These are phyloP conservation scores for Halocynthia roretzi DNA, from an alignment of 23 tunicate species.

Conservation along the genomic window DNA sequence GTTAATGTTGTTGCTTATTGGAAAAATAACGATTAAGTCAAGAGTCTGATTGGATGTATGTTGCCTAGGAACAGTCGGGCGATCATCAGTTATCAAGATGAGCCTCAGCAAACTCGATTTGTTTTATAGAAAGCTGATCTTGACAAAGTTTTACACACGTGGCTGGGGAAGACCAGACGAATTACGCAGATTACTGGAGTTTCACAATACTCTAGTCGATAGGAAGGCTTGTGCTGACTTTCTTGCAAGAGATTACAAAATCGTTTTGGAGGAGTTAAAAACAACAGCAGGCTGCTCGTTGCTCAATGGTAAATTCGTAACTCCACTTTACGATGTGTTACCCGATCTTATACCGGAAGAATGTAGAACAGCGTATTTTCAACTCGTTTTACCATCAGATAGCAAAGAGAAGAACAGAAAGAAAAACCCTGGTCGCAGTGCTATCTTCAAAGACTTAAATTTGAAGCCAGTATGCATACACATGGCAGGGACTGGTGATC, in stretches of 20 bases:
- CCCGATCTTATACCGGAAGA: conserved; percentile 55
- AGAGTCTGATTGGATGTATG: too few relatives aligned
- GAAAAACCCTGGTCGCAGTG: not conserved
- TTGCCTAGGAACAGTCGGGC: too few relatives aligned
- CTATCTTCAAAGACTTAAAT: not conserved
- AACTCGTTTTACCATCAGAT: conserved; percentile 56
- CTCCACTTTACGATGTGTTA: conserved; percentile 48
- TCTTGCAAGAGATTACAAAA: conserved; percentile 28
- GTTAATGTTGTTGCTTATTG: too few relatives aligned
- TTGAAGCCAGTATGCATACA: conserved; percentile 76
- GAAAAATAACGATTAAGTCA: too few relatives aligned
- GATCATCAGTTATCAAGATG: not conserved
- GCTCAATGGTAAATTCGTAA: conserved; percentile 50
- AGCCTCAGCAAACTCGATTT: conserved; percentile 63
- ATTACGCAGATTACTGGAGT: conserved; percentile 41
- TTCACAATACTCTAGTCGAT: conserved; percentile 66
- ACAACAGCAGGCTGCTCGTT: conserved; percentile 23
- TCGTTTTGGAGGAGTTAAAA: conserved; percentile 25
- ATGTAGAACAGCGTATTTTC: conserved; percentile 57
- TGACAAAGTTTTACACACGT: conserved; percentile 78
- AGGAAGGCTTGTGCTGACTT: conserved; percentile 42
- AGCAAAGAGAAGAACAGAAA: not conserved
- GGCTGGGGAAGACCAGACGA: conserved; percentile 97
- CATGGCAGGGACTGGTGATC: conserved; percentile 98
- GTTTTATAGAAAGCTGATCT: conserved; percentile 56